phyloP scores from a whole-genome alignment of 2,797 vertebrate species.

The Brachyalestes nurse region DNA sequence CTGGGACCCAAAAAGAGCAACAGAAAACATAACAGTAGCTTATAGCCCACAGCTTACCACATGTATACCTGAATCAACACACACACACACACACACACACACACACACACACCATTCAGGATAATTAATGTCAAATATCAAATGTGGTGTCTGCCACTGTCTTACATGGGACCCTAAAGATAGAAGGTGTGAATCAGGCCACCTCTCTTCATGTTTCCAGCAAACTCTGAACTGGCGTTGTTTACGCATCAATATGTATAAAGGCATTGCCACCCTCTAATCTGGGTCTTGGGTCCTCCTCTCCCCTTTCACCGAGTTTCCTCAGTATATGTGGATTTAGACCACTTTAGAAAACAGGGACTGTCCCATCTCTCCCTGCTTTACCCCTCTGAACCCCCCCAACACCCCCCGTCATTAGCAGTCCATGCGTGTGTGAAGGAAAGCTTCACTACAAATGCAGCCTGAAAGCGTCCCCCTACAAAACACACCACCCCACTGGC shows the following conservation, averaged over 20 bases:
- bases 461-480: conserved; percentile 57
- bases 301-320: conserved; percentile 47
- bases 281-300: conserved; percentile 32
- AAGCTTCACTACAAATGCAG: conserved; percentile 65
- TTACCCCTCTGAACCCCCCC: conserved; percentile 53
- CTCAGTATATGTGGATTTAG: conserved; percentile 8
- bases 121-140: too few species aligned
- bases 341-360: conserved; percentile 11
- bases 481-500: background rate
- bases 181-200: background rate
- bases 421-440: conserved; percentile 64
- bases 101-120: too few species aligned
- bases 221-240: background rate
- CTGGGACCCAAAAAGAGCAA: background rate
- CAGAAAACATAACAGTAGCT: background rate
- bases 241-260: background rate
- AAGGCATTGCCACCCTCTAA: conserved; percentile 27
- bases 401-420: conserved; percentile 67
- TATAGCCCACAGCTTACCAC: background rate
- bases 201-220: background rate
- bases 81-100: too few species aligned
- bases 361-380: conserved; percentile 10
- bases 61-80: background rate
- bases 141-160: background rate
- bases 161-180: background rate